Percentiles rank a stretch among this genome's conserved stretches.
Evolutionary conservation across 2,113 vertebrate species (phyloP).

Genomic region (Miniopterus natalensis): DNA sequence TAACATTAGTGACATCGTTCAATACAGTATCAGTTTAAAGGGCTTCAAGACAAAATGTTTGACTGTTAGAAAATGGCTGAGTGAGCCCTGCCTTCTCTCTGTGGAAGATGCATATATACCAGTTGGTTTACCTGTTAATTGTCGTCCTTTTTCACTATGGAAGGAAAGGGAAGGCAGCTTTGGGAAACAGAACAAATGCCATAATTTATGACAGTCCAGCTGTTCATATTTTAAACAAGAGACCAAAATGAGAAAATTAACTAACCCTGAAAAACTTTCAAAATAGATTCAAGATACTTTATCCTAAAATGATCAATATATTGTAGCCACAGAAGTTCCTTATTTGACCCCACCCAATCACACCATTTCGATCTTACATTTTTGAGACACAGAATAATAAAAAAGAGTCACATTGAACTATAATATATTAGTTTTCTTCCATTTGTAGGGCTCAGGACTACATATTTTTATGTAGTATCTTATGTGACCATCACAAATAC

Average conservation of each 20-base stretch:
- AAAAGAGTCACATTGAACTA: neutral
- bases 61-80: slow-evolving; percentile 85
- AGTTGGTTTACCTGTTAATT: slow-evolving; percentile 65
- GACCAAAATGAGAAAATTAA: slow-evolving; percentile 2
- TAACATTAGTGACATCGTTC: slow-evolving; percentile 86
- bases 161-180: slow-evolving; percentile 54
- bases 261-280: neutral
- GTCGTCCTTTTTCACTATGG: slow-evolving; percentile 79
- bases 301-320: neutral
- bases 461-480: neutral
- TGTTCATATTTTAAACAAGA: neutral
- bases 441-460: neutral
- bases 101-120: slow-evolving; percentile 50
- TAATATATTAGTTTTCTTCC: neutral
- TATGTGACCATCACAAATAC: neutral
- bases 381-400: neutral
- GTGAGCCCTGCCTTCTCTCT: slow-evolving; percentile 83
- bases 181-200: neutral
- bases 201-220: neutral
- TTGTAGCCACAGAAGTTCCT: neutral
- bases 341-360: neutral
- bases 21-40: slow-evolving; percentile 83
- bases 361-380: neutral
- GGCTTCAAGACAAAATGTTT: slow-evolving; percentile 81
- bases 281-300: neutral